Percentiles rank a stretch among this genome's conserved stretches.
Conservation (phyloP, 2,888 invertebrate genomes). For the Amphipoea lucens region DNA sequence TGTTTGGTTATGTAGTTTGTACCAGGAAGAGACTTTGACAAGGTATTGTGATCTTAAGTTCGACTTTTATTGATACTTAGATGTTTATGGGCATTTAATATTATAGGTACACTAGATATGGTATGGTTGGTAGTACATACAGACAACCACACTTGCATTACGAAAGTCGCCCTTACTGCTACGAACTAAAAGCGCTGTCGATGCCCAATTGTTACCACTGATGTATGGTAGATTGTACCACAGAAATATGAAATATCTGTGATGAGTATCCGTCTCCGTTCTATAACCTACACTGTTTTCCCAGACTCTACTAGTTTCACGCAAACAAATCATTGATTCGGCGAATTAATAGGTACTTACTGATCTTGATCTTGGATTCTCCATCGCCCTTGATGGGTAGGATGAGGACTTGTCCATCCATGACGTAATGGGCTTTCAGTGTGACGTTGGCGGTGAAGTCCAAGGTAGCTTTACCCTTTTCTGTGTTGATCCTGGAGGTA, state of each 20-base stretch:
- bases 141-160: neutral
- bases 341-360: conserved; percentile 78
- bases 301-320: neutral
- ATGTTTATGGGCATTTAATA: neutral
- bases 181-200: neutral
- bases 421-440: conserved; percentile 87
- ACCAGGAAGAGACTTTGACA: neutral
- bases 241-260: neutral
- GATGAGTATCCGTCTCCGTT: neutral
- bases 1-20: neutral
- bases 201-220: neutral
- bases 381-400: conserved; percentile 89
- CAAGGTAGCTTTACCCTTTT: conserved; percentile 80
- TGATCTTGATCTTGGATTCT: conserved; percentile 87
- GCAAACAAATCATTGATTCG: neutral
- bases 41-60: neutral
- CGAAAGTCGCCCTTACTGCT: neutral
- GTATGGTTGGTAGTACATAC: neutral
- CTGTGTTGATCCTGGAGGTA: conserved; percentile 77
- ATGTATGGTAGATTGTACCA: neutral
- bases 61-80: neutral
- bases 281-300: neutral
- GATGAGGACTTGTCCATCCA: conserved; percentile 88
- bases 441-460: conserved; percentile 89
- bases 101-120: neutral